These are phyloP conservation scores for Gymnopithys bicolor DNA, from an alignment of 2,797 vertebrate species.

Conservation along the genomic window DNA sequence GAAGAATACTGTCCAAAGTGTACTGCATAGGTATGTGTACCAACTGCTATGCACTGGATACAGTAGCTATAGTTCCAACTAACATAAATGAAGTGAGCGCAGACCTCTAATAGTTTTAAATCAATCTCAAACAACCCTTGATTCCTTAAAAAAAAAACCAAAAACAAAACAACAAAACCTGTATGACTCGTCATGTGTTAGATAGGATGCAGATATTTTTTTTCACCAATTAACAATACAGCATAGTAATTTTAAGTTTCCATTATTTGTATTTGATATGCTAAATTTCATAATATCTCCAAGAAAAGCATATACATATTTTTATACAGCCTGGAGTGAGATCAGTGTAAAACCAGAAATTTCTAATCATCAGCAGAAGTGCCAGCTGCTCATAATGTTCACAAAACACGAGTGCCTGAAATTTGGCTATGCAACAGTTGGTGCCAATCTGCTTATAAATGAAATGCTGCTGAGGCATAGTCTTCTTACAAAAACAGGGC, in stretches of 20 bases:
- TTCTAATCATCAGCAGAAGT: constrained; percentile 74
- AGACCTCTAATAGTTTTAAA: background rate
- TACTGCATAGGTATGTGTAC: constrained; percentile 10
- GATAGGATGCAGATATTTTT: background rate
- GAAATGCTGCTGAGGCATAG: constrained; percentile 96
- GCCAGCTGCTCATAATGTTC: constrained; percentile 78
- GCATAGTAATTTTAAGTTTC: constrained; percentile 62
- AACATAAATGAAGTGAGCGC: background rate
- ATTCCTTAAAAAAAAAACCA: background rate
- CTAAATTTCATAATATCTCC: constrained; percentile 57
- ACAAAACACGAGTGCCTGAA: constrained; percentile 48
- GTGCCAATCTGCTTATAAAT: constrained; percentile 95
- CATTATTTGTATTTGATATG: constrained; percentile 67
- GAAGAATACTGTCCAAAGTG: constrained; percentile 56
- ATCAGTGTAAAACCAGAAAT: constrained; percentile 73
- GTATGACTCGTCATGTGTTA: background rate
- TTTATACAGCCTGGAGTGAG: constrained; percentile 65
- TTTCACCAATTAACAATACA: constrained; percentile 56
- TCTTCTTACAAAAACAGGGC: constrained; percentile 93
- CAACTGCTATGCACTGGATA: background rate
- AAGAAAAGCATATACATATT: constrained; percentile 64
- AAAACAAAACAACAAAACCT: background rate
- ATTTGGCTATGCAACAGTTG: constrained; percentile 86
- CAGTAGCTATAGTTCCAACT: background rate
- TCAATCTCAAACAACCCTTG: background rate